Percentiles rank a stretch among this genome's conserved stretches.
phyloP scores from a whole-genome alignment of 2,888 invertebrate genomes.

The Kryphioiulus occultus region DNA sequence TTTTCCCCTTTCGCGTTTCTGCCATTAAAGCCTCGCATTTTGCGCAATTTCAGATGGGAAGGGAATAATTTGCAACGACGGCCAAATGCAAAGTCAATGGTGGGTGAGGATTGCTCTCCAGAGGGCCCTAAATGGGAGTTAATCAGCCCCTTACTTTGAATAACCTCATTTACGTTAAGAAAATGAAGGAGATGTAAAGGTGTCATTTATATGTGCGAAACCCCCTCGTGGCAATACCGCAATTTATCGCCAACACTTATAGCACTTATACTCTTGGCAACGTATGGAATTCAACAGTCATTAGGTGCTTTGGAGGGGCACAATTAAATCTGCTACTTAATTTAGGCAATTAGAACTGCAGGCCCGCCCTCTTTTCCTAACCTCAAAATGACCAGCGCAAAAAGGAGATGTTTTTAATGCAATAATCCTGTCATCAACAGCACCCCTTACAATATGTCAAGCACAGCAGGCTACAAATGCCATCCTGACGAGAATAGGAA shows the following conservation, averaged over 20 bases:
- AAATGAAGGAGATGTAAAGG: slow-evolving; percentile 46
- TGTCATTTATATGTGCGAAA: slow-evolving; percentile 43
- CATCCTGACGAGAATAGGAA: too few relatives aligned
- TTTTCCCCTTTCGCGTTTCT: background rate
- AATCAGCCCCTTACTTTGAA: slow-evolving; percentile 49
- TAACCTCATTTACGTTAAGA: slow-evolving; percentile 47
- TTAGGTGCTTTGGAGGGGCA: slow-evolving; percentile 1
- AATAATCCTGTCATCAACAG: background rate
- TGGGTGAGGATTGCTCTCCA: slow-evolving; percentile 21
- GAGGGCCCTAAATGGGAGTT: slow-evolving; percentile 43
- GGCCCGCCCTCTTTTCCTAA: background rate
- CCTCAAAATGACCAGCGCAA: background rate
- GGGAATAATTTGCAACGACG: slow-evolving; percentile 39
- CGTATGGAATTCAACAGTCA: slow-evolving; percentile 35
- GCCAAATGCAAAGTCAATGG: slow-evolving; percentile 43
- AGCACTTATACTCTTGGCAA: slow-evolving; percentile 16
- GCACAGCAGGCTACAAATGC: background rate
- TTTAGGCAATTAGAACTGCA: background rate
- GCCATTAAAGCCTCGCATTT: background rate
- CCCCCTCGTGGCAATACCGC: slow-evolving; percentile 37
- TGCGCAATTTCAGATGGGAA: slow-evolving; percentile 32
- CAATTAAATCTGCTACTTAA: background rate
- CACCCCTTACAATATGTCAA: background rate
- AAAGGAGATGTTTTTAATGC: background rate
- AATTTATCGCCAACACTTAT: slow-evolving; percentile 15